Percentiles rank a stretch among this genome's conserved stretches.
Conservation (phyloP, 2,888 invertebrate genomes). For the Thecocarcelia acutangulata region DNA sequence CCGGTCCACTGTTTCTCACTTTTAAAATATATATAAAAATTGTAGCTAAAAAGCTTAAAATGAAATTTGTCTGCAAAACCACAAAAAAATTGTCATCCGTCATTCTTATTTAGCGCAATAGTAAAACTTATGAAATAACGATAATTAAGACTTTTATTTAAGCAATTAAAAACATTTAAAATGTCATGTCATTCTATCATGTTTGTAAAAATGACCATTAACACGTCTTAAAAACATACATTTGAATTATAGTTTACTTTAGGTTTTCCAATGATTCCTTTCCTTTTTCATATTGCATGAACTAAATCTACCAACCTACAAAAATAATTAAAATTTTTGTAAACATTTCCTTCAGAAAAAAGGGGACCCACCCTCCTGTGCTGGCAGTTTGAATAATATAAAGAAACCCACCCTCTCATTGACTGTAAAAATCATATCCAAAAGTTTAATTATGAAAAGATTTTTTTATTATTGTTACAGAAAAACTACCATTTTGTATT, state of each 20-base stretch:
- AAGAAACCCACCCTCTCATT: slow-evolving; percentile 44
- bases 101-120: too few relatives aligned
- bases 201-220: slow-evolving; percentile 19
- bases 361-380: not conserved
- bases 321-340: slow-evolving; percentile 42
- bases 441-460: slow-evolving; percentile 35
- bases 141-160: too few relatives aligned
- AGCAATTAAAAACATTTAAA: too few relatives aligned
- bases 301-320: slow-evolving; percentile 21
- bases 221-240: slow-evolving; percentile 46
- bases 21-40: too few relatives aligned
- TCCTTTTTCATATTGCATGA: slow-evolving; percentile 11
- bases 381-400: slow-evolving; percentile 10
- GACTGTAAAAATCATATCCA: slow-evolving; percentile 3
- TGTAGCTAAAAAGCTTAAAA: too few relatives aligned
- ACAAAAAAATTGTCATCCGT: too few relatives aligned
- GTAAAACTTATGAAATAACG: too few relatives aligned
- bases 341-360: not conserved
- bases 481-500: slow-evolving; percentile 35
- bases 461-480: not conserved
- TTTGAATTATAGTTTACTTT: slow-evolving; percentile 27
- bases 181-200: too few relatives aligned
- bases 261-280: not conserved
- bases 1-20: too few relatives aligned
- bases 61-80: too few relatives aligned